phyloP scores from a whole-genome alignment of 1,140 invertebrate genomes.

The Hylyphantes graminicola region DNA sequence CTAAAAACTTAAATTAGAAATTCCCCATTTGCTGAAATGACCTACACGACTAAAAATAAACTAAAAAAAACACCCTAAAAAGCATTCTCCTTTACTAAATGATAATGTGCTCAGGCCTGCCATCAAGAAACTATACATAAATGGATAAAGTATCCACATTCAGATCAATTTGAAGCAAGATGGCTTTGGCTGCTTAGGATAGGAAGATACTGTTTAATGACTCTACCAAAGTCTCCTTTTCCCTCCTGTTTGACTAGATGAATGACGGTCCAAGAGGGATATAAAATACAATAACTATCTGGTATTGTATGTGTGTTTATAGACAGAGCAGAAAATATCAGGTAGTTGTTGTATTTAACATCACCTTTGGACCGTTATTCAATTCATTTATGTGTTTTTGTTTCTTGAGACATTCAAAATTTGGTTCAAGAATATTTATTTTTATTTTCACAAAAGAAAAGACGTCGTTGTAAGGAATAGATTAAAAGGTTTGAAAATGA shows the following conservation, averaged over 20 bases:
- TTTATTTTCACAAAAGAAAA: too few species aligned
- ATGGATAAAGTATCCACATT: conserved; percentile 47
- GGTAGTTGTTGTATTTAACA: too few species aligned
- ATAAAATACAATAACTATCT: too few species aligned
- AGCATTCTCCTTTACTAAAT: background rate
- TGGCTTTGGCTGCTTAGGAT: conserved; percentile 6
- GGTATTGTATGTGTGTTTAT: too few species aligned
- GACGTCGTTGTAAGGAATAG: too few species aligned
- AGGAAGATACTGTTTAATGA: conserved; percentile 50
- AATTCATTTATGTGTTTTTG: too few species aligned
- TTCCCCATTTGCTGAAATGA: background rate
- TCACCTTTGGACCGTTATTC: too few species aligned
- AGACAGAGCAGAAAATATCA: too few species aligned
- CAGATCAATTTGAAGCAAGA: conserved; percentile 53
- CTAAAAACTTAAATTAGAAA: too few species aligned
- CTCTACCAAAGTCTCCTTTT: conserved; percentile 4
- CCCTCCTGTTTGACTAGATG: conserved; percentile 34
- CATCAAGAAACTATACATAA: conserved; percentile 33
- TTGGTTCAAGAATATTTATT: too few species aligned
- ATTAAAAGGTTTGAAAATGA: too few species aligned
- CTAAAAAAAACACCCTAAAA: background rate
- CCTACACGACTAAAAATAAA: background rate
- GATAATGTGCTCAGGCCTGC: conserved; percentile 1
- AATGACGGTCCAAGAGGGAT: background rate
- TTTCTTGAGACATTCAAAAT: too few species aligned